Percentiles rank a stretch among this genome's conserved stretches.
phyloP scores from a whole-genome alignment of 2,113 vertebrate species.

The Typhlomys cinereus region DNA sequence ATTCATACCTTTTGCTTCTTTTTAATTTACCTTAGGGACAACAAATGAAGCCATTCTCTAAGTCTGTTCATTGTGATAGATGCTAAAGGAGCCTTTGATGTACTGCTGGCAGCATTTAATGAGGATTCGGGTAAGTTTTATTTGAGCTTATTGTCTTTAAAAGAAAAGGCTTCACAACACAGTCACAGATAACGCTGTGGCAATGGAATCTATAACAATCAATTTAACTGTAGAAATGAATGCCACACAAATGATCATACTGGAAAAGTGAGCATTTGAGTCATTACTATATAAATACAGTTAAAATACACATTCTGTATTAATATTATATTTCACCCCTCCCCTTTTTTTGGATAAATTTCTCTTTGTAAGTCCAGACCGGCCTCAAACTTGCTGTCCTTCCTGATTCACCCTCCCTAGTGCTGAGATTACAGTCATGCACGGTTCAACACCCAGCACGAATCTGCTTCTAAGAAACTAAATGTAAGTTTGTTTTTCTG shows the following conservation, averaged over 20 bases:
- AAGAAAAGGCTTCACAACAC: neutral
- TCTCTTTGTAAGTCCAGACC: neutral
- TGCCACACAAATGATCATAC: neutral
- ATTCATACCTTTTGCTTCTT: neutral
- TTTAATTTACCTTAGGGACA: neutral
- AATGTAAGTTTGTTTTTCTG: neutral
- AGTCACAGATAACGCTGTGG: neutral
- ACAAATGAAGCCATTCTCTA: neutral
- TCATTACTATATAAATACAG: neutral
- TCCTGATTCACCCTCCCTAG: neutral
- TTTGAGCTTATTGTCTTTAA: neutral
- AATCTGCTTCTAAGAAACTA: neutral
- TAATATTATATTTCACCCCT: neutral
- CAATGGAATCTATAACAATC: neutral
- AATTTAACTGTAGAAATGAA: neutral
- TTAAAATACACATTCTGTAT: conserved; percentile 35
- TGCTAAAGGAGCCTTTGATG: neutral
- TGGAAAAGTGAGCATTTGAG: neutral
- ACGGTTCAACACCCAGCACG: neutral
- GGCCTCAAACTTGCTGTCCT: neutral
- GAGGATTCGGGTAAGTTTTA: neutral
- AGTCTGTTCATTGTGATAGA: neutral
- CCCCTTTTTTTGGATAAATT: neutral
- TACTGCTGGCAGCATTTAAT: neutral
- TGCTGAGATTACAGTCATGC: neutral